Conservation (phyloP, 2,888 invertebrate genomes). For the Silvanus unidentatus region DNA sequence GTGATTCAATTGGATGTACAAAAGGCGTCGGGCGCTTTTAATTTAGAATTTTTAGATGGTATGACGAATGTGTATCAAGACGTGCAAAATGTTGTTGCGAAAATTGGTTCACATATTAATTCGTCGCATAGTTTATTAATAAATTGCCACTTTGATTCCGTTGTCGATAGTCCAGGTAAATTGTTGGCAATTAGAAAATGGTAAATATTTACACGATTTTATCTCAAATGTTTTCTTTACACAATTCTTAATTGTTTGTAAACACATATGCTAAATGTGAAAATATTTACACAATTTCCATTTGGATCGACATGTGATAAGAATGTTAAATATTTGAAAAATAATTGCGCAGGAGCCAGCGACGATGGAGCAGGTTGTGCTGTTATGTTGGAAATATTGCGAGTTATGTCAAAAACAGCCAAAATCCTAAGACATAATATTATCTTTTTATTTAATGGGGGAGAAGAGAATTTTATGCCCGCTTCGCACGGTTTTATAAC, state of each 20-base stretch:
- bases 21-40: conserved; percentile 62
- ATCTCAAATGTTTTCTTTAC: no score
- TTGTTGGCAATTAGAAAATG: no score
- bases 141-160: conserved; percentile 75
- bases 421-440: conserved; percentile 65
- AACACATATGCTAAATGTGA: no score
- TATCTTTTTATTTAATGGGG: conserved; percentile 83
- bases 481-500: conserved; percentile 67
- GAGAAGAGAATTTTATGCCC: conserved; percentile 86
- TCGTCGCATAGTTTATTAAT: conserved; percentile 58
- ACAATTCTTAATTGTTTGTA: no score
- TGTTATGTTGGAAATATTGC: conserved; percentile 75
- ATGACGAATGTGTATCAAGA: conserved; percentile 68
- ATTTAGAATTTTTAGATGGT: conserved; percentile 62
- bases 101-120: conserved; percentile 53
- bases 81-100: conserved; percentile 62
- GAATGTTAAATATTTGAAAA: no score
- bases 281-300: no score
- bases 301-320: no score
- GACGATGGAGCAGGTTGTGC: conserved; percentile 87
- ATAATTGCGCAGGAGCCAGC: conserved; percentile 81
- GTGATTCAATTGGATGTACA: conserved; percentile 54
- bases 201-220: no score
- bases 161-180: conserved; percentile 66
- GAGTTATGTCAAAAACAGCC: conserved; percentile 59